Conservation (phyloP, 2,797 vertebrate species). For the Telmatherina bonti region DNA sequence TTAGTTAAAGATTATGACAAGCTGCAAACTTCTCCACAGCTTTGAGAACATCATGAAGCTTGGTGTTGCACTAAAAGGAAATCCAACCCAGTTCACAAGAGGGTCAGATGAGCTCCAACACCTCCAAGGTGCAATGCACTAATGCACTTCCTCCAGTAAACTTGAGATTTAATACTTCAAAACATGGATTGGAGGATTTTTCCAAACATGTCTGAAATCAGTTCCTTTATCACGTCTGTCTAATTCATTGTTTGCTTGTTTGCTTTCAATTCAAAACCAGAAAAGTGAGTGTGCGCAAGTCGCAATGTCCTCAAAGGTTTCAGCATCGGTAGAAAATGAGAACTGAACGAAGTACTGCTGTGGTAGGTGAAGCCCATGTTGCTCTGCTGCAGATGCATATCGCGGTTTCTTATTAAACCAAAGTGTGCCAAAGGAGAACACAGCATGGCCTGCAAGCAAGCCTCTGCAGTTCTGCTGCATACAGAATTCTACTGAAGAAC, state of each 20-base stretch:
- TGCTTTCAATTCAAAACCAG: background rate
- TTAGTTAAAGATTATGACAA: background rate
- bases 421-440: slow-evolving; percentile 28
- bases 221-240: slow-evolving; percentile 20
- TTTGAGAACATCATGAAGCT: background rate
- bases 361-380: slow-evolving; percentile 18
- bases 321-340: background rate
- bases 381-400: slow-evolving; percentile 61
- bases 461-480: slow-evolving; percentile 3
- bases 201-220: slow-evolving; percentile 17
- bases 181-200: slow-evolving; percentile 25
- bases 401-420: slow-evolving; percentile 54
- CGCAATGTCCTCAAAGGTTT: background rate
- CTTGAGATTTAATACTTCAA: slow-evolving; percentile 8
- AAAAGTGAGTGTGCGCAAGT: background rate
- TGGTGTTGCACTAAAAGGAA: slow-evolving; percentile 37
- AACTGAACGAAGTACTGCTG: slow-evolving; percentile 11
- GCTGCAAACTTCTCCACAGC: background rate
- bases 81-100: slow-evolving; percentile 49
- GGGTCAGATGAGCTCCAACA: slow-evolving; percentile 22
- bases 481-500: slow-evolving; percentile 13
- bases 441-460: slow-evolving; percentile 11
- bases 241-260: no score
- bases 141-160: background rate
- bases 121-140: slow-evolving; percentile 1